A percentile compares a stretch with the other conserved stretches of the same genome.
Conservation (phyloP, 53 echinoderm and acorn worm genomes). For the Stichopus horrens region DNA sequence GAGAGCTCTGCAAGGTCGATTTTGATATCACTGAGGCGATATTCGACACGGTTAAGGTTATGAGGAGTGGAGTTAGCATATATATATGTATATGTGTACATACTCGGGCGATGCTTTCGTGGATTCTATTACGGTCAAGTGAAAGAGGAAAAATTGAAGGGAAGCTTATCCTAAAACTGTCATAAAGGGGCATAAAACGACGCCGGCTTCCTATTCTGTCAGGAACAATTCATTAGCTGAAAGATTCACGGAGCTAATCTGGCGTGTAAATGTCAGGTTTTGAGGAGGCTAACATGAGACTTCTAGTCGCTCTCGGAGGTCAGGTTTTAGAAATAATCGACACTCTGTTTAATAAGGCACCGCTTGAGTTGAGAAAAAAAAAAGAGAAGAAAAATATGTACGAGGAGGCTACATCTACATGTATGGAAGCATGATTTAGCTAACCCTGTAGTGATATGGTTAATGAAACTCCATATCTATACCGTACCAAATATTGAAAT, state of each 20-base stretch:
- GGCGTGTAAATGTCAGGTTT: slow-evolving; percentile 19
- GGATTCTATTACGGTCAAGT: neutral
- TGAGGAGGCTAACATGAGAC: slow-evolving; percentile 9
- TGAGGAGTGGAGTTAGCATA: no score
- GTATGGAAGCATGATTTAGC: no score
- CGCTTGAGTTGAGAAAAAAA: neutral
- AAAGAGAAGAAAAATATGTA: neutral
- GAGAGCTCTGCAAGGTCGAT: no score
- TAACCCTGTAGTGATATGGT: no score
- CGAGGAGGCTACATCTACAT: no score
- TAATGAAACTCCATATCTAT: no score
- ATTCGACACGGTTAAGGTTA: no score
- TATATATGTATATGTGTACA: neutral
- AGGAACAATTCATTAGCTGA: slow-evolving; percentile 35
- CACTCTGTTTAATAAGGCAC: neutral
- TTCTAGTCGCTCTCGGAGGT: slow-evolving; percentile 10
- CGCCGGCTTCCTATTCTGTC: slow-evolving; percentile 18
- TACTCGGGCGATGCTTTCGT: neutral
- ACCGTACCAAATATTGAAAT: no score
- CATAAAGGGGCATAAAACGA: neutral
- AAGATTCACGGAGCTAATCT: neutral
- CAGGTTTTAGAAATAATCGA: slow-evolving; percentile 17
- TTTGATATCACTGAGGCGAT: no score
- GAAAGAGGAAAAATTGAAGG: neutral
- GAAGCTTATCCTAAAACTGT: neutral